Percentiles rank a stretch among this genome's conserved stretches.
phyloP scores from a whole-genome alignment of 2,797 vertebrate genomes.

The Macropus fuliginosus region DNA sequence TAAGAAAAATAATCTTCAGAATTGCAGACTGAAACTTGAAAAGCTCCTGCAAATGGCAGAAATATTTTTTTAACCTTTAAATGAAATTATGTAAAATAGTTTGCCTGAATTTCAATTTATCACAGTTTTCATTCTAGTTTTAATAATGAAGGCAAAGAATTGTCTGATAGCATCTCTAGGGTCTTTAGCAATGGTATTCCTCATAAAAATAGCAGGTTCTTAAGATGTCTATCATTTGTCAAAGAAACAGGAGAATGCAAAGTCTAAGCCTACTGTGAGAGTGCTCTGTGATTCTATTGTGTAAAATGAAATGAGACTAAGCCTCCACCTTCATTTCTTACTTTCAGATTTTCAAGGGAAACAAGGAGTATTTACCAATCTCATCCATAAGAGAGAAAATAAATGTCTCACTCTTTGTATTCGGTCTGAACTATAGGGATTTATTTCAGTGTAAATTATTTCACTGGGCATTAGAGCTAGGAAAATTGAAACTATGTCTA shows the following conservation, averaged over 20 bases:
- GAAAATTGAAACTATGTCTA: constrained; percentile 54
- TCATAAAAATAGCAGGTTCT: constrained; percentile 70
- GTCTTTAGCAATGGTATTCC: constrained; percentile 44
- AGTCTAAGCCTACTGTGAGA: constrained; percentile 69
- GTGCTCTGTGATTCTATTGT: constrained; percentile 67
- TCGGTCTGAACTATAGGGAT: constrained; percentile 1
- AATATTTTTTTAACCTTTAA: constrained; percentile 75
- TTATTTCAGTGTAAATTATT: constrained; percentile 36
- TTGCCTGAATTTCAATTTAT: constrained; percentile 71
- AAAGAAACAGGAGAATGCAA: constrained; percentile 56
- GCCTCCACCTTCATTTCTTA: constrained; percentile 67
- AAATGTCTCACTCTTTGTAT: constrained; percentile 3
- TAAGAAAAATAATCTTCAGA: constrained; percentile 75
- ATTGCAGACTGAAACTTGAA: constrained; percentile 63
- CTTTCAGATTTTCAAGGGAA: constrained; percentile 20
- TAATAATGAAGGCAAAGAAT: constrained; percentile 62
- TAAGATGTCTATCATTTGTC: constrained; percentile 77
- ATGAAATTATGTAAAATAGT: constrained; percentile 78
- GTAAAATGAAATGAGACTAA: constrained; percentile 40
- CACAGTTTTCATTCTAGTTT: constrained; percentile 67
- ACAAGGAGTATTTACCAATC: constrained; percentile 57
- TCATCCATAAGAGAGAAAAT: constrained; percentile 55
- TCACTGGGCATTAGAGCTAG: constrained; percentile 39
- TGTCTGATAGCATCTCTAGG: constrained; percentile 39
- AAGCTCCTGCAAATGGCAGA: constrained; percentile 73